These are phyloP conservation scores for Oxycera nigricornis DNA, from an alignment of 2,888 invertebrate species.

Conservation along the genomic window DNA sequence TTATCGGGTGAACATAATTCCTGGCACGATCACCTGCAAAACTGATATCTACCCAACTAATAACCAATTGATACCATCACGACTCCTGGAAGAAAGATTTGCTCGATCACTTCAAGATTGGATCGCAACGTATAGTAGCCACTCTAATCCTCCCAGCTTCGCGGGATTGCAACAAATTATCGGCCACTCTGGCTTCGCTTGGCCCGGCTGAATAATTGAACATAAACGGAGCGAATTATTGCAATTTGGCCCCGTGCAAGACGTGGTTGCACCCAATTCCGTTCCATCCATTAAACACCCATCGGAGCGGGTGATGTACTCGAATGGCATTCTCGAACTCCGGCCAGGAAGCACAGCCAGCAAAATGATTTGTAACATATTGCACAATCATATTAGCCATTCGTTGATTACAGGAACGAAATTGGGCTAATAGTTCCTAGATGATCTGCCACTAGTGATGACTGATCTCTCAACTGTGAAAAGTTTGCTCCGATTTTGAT, in stretches of 20 bases:
- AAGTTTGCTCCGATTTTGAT: too few species aligned
- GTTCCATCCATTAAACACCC: conserved; percentile 31
- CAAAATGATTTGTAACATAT: neutral
- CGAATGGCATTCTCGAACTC: neutral
- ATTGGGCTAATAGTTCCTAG: neutral
- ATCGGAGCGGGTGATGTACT: conserved; percentile 7
- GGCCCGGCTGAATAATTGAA: neutral
- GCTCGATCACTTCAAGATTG: too few species aligned
- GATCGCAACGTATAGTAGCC: too few species aligned
- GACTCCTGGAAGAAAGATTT: too few species aligned
- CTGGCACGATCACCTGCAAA: too few species aligned
- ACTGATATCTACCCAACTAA: too few species aligned
- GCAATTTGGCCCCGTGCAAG: conserved; percentile 3
- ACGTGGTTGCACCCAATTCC: conserved; percentile 25
- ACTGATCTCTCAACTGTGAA: too few species aligned
- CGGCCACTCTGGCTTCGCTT: neutral
- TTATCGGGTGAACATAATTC: too few species aligned
- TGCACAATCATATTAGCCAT: neutral
- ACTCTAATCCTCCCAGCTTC: neutral
- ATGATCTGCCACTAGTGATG: neutral
- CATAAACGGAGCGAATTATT: conserved; percentile 22
- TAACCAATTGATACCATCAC: too few species aligned
- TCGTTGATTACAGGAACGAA: neutral
- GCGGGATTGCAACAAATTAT: conserved; percentile 8
- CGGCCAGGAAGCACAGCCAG: neutral